Base-by-base conservation (phyloP, 2,888 invertebrate genomes). In the Acanthosepion esculentum region DNA sequence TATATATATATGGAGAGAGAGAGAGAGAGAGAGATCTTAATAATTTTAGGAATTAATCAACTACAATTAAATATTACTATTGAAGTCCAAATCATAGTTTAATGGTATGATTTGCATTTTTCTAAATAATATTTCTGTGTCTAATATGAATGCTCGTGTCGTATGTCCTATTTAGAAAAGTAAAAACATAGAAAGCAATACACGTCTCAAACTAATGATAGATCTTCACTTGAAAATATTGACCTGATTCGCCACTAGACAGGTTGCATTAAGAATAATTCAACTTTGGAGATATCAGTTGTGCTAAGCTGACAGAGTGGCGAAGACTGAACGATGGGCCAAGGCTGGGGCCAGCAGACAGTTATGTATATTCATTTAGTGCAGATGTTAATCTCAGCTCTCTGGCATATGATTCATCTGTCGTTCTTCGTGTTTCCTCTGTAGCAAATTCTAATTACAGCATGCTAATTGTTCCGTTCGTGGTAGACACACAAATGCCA, bases 321-420 rank as follows among this genome's bases (percentile, higher is more conserved):
- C 33, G 78, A 33, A 33, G n/a, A 78, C n/a, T n/a, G n/a, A 33
- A n/a, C 78, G 78, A 78, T n/a, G n/a, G 2, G n/a, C 78, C 33
- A 18, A 78, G 12, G n/a, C 78, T 78, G 0, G 12, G 78, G 78
- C 78, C n/a, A 78, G 78, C 78, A 78, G 78, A 33, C n/a, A 78
- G 78, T 78, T 18, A 78, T n/a, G 78, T 78, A 78, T n/a, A 78
- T 78, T 78, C n/a, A 78, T 78, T 78, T 78, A 78, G 78, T 78
- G n/a, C 78, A 78, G 78, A 78, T 78, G 78, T 78, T 78, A 78
- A 78, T 78, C n/a, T 78, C n/a, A 33, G 12, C 78, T 78, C 78
- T 15, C 15, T 78, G n/a, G n/a, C n/a, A 78, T 78, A 78, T 78
- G 78, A 78, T 78, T 78, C n/a, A 78, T 78, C 33, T 78, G 78